phyloP scores from a whole-genome alignment of 1,140 invertebrate species.

The Rhynchophorus ferrugineus region DNA sequence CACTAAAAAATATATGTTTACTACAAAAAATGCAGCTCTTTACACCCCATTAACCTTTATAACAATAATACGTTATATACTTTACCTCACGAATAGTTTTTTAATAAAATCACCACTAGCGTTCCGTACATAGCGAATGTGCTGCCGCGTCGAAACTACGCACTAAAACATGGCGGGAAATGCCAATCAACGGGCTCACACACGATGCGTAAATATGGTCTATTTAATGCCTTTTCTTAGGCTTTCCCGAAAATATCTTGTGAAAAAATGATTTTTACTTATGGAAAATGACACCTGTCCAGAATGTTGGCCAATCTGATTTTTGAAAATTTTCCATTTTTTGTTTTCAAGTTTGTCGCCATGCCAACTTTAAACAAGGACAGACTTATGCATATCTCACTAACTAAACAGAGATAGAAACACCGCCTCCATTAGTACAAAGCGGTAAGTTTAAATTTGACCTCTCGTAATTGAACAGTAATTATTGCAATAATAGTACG shows the following conservation, averaged over 20 bases:
- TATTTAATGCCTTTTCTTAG: background rate
- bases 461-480: background rate
- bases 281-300: background rate
- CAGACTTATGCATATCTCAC: background rate
- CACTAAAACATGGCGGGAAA: slow-evolving; percentile 24
- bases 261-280: slow-evolving; percentile 1
- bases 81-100: slow-evolving; percentile 22
- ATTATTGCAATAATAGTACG: too few species aligned
- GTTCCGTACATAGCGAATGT: slow-evolving; percentile 31
- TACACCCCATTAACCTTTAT: slow-evolving; percentile 6
- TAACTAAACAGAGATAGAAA: background rate
- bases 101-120: slow-evolving; percentile 27
- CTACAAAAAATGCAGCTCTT: slow-evolving; percentile 17
- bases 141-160: slow-evolving; percentile 24
- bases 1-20: slow-evolving; percentile 24
- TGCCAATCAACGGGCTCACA: slow-evolving; percentile 7
- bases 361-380: slow-evolving; percentile 4
- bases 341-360: slow-evolving; percentile 10
- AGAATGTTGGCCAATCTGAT: slow-evolving; percentile 7
- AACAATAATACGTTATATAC: slow-evolving; percentile 9
- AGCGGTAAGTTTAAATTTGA: background rate
- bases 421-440: too few species aligned
- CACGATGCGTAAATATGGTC: background rate
- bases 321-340: slow-evolving; percentile 8
- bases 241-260: background rate